phyloP scores from a whole-genome alignment of 1,140 invertebrate genomes.

The Camponotus vicinus region DNA sequence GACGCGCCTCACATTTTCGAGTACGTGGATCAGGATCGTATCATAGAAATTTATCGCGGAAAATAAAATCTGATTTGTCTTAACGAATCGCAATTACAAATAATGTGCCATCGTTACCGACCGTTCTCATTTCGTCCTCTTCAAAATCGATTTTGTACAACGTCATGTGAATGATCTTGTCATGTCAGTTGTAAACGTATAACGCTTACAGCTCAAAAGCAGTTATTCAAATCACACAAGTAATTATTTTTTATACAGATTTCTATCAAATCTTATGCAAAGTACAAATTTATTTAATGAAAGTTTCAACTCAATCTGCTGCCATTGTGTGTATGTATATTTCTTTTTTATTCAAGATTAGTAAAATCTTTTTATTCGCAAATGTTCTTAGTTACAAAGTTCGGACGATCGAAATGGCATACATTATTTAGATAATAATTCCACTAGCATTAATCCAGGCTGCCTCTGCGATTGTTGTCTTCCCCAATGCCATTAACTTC shows the following conservation, averaged over 20 bases:
- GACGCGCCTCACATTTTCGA: slow-evolving; percentile 99
- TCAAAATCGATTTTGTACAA: slow-evolving; percentile 51
- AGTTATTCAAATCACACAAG: slow-evolving; percentile 26
- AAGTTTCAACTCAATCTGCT: slow-evolving; percentile 6
- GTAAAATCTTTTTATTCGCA: neutral
- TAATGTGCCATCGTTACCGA: slow-evolving; percentile 69
- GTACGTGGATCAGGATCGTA: slow-evolving; percentile 98
- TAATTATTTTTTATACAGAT: slow-evolving; percentile 51
- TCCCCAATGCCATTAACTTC: slow-evolving; percentile 75
- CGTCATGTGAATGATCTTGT: neutral
- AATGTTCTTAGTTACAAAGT: slow-evolving; percentile 35
- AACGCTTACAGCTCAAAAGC: slow-evolving; percentile 22
- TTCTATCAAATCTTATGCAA: slow-evolving; percentile 12
- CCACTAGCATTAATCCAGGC: slow-evolving; percentile 64
- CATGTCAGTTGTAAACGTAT: neutral
- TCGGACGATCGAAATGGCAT: slow-evolving; percentile 53
- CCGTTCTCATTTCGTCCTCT: slow-evolving; percentile 67
- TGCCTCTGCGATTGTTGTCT: slow-evolving; percentile 79
- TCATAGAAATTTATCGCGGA: slow-evolving; percentile 97
- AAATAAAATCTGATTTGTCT: slow-evolving; percentile 89
- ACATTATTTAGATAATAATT: slow-evolving; percentile 40
- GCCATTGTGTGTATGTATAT: neutral
- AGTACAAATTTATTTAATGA: slow-evolving; percentile 37
- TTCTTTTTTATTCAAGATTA: neutral
- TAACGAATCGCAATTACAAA: slow-evolving; percentile 66